Conservation (phyloP, 2,797 vertebrate species). For the Acanthopagrus latus region DNA sequence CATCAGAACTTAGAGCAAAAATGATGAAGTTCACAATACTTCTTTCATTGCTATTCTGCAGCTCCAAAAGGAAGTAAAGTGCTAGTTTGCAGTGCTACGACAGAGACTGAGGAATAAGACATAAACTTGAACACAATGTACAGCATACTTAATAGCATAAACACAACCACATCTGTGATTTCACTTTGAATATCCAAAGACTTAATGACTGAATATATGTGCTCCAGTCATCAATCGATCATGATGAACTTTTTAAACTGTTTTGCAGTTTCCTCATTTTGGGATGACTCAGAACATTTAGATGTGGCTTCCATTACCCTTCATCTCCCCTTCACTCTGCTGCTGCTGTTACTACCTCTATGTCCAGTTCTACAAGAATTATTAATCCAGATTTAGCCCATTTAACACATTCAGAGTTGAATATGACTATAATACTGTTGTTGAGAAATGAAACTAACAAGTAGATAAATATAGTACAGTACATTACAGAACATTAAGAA, state of each 20-base stretch:
- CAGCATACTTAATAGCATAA: not conserved
- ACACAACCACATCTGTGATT: not conserved
- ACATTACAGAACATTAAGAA: not conserved
- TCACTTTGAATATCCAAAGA: not conserved
- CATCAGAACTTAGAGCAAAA: not conserved
- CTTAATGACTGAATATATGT: not conserved
- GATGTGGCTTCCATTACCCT: not conserved
- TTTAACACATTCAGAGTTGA: not conserved
- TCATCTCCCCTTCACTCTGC: not conserved
- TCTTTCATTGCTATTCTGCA: constrained; percentile 9
- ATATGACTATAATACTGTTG: not conserved
- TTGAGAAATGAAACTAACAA: not conserved
- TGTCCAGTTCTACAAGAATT: not conserved
- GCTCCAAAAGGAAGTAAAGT: constrained; percentile 5
- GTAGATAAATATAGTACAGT: not conserved
- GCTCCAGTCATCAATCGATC: not conserved
- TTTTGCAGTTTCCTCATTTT: constrained; percentile 2
- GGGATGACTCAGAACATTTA: constrained; percentile 10
- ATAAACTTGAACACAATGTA: not conserved
- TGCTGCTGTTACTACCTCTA: not conserved
- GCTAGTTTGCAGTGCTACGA: not conserved
- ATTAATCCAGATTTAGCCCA: not conserved
- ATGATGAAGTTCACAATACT: constrained; percentile 24
- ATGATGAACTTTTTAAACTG: not conserved
- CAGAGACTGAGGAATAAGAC: not conserved